These are phyloP conservation scores for Trichosurus vulpecula DNA, from an alignment of 2,797 vertebrate genomes.

Conservation along the genomic window DNA sequence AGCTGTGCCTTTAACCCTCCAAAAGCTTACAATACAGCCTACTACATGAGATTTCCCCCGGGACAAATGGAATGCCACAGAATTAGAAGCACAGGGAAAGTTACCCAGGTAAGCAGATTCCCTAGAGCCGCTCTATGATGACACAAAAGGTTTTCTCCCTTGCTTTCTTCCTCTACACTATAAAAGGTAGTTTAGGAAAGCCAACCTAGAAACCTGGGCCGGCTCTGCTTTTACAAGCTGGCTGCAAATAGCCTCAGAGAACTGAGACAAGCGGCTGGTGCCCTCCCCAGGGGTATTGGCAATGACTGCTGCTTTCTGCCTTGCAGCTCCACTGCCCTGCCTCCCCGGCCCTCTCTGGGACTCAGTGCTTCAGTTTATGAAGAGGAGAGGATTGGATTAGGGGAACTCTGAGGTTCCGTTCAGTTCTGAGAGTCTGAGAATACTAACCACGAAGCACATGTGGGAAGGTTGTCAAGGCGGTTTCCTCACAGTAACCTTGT, in stretches of 20 bases:
- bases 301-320: not conserved
- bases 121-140: not conserved
- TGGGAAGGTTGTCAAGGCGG: not conserved
- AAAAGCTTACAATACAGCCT: not conserved
- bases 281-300: not conserved
- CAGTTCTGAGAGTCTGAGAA: not conserved
- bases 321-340: not conserved
- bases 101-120: not conserved
- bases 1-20: not conserved
- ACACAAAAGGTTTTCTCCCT: not conserved
- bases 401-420: slow-evolving; percentile 3
- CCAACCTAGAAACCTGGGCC: not conserved
- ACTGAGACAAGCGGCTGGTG: not conserved
- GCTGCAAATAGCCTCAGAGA: not conserved
- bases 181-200: not conserved
- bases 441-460: not conserved
- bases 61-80: not conserved
- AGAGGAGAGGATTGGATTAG: not conserved
- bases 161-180: not conserved
- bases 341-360: not conserved
- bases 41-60: not conserved
- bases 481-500: not conserved
- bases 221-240: not conserved
- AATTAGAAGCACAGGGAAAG: not conserved
- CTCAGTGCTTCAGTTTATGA: not conserved